Base-by-base conservation (phyloP, 1,140 invertebrate species). In the Cyphomyrmex costatus region DNA sequence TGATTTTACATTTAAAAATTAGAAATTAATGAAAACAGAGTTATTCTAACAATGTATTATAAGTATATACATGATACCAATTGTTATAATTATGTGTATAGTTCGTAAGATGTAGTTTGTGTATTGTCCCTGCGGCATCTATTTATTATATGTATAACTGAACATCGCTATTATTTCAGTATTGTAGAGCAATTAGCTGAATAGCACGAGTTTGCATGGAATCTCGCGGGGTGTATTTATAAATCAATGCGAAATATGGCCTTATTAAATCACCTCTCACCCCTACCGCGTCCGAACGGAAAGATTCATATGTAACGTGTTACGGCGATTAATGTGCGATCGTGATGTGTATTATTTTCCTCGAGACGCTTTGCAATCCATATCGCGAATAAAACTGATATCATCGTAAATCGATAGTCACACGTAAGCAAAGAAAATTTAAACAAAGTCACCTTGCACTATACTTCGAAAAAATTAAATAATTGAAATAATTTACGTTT, bases 181-280 rank as follows among this genome's bases (percentile, higher is more conserved):
- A 36, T 80, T 56, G 21, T n/a, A 14, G 21, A 56, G 30, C 49
- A 70, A 80, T 80, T 73, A 74, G 30, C 36, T 49, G 24, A 83
- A 83, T 49, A 33, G 21, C 16, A 16, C 24, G 30, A 58, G 36
- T 49, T 58, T 73, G 53, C 36, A 12, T 53, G 8, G 53, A 42
- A 84, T 77, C 42, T 61, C 51, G 46, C 71, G 53, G 83, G 78
- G 87, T 90, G 86, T 92, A 92, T 93, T 92, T 92, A 93, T 92
- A 89, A 92, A 92, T 90, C 87, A 82, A 86, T 79, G 46, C 88
- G 68, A 93, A 92, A 92, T 93, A 91, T 91, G 61, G 90, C 74
- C 85, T 90, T 91, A 91, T 92, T 92, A 91, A 92, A 92, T 92
- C 88, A 87, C 76, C 80, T 86, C 78, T 89, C 88, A 83, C 77